Percentiles rank a stretch among this genome's conserved stretches.
Conservation (phyloP, 2,888 invertebrate genomes). For the Spialia ferax region DNA sequence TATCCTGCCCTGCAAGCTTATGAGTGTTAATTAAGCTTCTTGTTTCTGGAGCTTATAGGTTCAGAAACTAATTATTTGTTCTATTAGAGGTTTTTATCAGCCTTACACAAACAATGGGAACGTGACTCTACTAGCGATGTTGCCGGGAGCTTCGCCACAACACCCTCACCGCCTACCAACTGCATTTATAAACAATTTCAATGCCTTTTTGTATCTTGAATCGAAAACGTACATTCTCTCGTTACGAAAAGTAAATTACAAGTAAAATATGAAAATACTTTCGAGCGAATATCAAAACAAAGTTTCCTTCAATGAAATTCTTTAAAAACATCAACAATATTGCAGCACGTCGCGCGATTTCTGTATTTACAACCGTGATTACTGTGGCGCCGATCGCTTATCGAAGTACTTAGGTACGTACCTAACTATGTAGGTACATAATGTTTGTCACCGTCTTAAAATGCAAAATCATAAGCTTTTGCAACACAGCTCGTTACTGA, state of each 20-base stretch:
- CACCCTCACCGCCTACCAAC: slow-evolving; percentile 52
- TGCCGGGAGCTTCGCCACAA: slow-evolving; percentile 60
- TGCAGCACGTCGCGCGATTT: slow-evolving; percentile 50
- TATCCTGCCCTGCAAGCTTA: slow-evolving; percentile 59
- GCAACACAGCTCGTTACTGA: slow-evolving; percentile 53
- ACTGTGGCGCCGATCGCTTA: slow-evolving; percentile 55
- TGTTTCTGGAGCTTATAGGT: slow-evolving; percentile 66
- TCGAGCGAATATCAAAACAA: slow-evolving; percentile 56
- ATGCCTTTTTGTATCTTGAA: slow-evolving; percentile 46
- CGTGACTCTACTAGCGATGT: slow-evolving; percentile 81
- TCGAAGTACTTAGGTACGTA: slow-evolving; percentile 54
- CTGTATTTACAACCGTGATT: slow-evolving; percentile 57
- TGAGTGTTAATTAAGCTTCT: slow-evolving; percentile 80
- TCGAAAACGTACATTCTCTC: slow-evolving; percentile 48
- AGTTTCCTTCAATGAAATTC: slow-evolving; percentile 57
- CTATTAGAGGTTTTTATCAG: slow-evolving; percentile 76
- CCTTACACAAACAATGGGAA: slow-evolving; percentile 80
- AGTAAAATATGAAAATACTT: slow-evolving; percentile 50
- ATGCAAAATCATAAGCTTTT: slow-evolving; percentile 52
- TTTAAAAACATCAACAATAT: slow-evolving; percentile 60
- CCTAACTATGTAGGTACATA: slow-evolving; percentile 45
- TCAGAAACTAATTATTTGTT: slow-evolving; percentile 80
- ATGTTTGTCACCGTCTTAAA: slow-evolving; percentile 52
- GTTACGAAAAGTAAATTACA: slow-evolving; percentile 63
- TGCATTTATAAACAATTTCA: slow-evolving; percentile 49